Percentiles rank a stretch among this genome's conserved stretches.
Evolutionary conservation across 1,140 invertebrate genomes (phyloP).

Genomic region (Dreissena rostriformis): DNA sequence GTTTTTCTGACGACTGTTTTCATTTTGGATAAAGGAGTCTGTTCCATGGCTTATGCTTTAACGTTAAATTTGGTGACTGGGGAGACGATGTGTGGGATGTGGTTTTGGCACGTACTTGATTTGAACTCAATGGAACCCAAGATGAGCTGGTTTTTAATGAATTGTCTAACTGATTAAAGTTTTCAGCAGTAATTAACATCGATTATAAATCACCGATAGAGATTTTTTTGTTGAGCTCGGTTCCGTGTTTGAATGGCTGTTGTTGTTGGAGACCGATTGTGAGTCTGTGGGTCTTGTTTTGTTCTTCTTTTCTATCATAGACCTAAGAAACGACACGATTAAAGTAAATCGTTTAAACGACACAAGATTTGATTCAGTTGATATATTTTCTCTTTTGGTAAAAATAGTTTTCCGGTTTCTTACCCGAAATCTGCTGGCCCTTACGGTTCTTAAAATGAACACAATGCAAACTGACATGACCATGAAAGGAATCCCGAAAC

Average conservation of each 20-base stretch:
- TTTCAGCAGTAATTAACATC: too few species aligned
- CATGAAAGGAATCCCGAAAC: conserved; percentile 70
- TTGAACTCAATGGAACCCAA: too few species aligned
- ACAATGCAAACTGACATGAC: conserved; percentile 68
- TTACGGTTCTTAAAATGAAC: conserved; percentile 55
- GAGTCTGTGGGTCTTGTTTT: neutral
- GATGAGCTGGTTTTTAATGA: too few species aligned
- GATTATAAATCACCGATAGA: too few species aligned
- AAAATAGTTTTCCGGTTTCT: neutral
- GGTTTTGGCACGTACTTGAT: too few species aligned
- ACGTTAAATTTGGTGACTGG: too few species aligned
- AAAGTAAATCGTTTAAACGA: neutral
- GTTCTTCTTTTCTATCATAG: neutral
- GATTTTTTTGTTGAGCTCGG: neutral
- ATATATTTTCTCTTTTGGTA: neutral
- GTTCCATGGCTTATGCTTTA: too few species aligned
- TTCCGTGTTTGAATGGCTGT: neutral
- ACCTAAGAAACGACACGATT: neutral
- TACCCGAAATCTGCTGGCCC: conserved; percentile 51
- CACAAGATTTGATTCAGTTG: neutral
- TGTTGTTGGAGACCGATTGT: neutral
- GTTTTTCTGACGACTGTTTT: neutral
- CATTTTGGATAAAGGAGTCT: neutral
- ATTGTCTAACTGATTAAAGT: too few species aligned
- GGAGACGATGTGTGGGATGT: too few species aligned